Evolutionary conservation across 2,797 vertebrate genomes (phyloP).

Genomic region (Bradypodion pumilum): DNA sequence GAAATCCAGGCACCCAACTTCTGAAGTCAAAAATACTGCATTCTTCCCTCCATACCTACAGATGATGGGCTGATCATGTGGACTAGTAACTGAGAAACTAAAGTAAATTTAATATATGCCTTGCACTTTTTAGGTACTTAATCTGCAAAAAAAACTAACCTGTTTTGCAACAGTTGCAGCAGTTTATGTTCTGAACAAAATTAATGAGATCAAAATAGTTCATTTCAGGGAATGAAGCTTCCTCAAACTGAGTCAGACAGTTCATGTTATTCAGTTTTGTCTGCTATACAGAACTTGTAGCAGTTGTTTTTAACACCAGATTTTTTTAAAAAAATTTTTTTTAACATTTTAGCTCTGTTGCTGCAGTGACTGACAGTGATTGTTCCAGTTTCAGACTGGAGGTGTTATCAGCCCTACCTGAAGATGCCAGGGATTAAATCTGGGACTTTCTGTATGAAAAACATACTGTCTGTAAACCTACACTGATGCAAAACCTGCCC

Average conservation of each 20-base stretch:
- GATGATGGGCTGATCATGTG: neutral
- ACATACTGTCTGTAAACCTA: neutral
- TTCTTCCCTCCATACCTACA: no score
- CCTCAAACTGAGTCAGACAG: neutral
- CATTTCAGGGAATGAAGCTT: neutral
- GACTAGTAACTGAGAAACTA: neutral
- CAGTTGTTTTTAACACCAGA: no score
- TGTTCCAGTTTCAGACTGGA: neutral
- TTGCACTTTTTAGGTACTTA: neutral
- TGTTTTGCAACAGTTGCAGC: neutral
- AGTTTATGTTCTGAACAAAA: slow-evolving; percentile 2
- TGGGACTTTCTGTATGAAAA: neutral
- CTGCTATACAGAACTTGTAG: neutral
- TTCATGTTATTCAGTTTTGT: neutral
- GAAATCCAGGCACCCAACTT: no score
- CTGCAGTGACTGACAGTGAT: neutral
- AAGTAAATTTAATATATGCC: neutral
- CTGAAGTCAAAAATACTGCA: no score
- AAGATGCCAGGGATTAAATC: neutral
- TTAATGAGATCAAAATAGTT: neutral
- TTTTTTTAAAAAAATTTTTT: no score
- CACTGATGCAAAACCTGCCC: no score
- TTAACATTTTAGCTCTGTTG: no score
- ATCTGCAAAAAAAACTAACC: neutral
- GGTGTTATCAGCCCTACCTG: neutral